These are phyloP conservation scores for Romanogobio albipinnatus DNA, from an alignment of 2,113 vertebrate species.

Conservation along the genomic window DNA sequence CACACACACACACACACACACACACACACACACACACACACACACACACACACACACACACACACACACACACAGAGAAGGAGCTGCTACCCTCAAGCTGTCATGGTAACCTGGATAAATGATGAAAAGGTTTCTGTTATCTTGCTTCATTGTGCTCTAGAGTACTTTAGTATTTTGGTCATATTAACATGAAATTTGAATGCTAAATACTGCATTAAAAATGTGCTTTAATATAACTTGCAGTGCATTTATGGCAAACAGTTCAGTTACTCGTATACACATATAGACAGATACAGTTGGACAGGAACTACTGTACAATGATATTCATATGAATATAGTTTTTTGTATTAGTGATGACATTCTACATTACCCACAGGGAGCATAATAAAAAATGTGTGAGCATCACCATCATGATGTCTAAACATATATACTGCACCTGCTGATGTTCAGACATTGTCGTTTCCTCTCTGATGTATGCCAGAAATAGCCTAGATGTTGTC, in stretches of 20 bases:
- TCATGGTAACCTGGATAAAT: slow-evolving; percentile 50
- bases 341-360: too few species aligned
- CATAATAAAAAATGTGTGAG: slow-evolving; percentile 21
- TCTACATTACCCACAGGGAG: not conserved
- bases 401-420: slow-evolving; percentile 25
- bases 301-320: too few species aligned
- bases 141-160: slow-evolving; percentile 15
- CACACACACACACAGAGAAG: slow-evolving; percentile 3
- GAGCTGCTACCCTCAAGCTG: slow-evolving; percentile 32
- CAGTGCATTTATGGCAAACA: not conserved
- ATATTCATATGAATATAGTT: too few species aligned
- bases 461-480: slow-evolving; percentile 29
- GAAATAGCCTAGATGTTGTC: slow-evolving; percentile 20
- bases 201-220: not conserved
- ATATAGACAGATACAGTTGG: too few species aligned
- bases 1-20: not conserved
- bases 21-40: not conserved
- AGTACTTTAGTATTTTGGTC: slow-evolving; percentile 6
- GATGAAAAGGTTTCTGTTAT: slow-evolving; percentile 41
- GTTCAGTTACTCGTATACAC: too few species aligned
- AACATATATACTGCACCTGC: slow-evolving; percentile 14
- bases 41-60: not conserved
- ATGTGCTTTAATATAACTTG: not conserved
- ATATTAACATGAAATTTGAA: slow-evolving; percentile 20
- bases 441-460: slow-evolving; percentile 17